phyloP scores from a whole-genome alignment of 1,140 invertebrate genomes.

The Frieseomelitta varia region DNA sequence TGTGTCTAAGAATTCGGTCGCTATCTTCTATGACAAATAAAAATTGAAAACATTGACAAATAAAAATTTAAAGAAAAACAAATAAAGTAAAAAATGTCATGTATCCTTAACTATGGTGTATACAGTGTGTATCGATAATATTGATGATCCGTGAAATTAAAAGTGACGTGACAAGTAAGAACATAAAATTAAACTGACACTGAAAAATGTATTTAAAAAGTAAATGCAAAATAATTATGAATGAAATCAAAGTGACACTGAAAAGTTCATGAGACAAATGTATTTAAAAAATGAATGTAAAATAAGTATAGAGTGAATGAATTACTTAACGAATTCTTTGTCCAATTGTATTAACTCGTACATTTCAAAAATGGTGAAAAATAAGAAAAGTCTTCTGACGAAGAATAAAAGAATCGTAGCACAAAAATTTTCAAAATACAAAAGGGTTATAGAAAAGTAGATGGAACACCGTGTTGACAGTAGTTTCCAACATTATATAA shows the following conservation, averaged over 20 bases:
- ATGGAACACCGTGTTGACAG: no score
- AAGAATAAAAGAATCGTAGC: no score
- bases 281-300: background rate
- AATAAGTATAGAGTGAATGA: background rate
- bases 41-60: background rate
- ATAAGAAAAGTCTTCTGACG: no score
- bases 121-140: no score
- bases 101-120: background rate
- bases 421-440: no score
- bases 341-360: background rate
- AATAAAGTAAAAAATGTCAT: background rate
- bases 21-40: background rate
- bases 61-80: background rate
- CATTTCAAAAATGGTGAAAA: no score
- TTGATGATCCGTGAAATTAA: background rate
- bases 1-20: background rate
- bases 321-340: background rate
- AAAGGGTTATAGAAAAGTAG: no score
- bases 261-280: no score
- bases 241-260: no score
- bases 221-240: background rate
- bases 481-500: no score
- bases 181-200: background rate
- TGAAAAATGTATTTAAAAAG: background rate
- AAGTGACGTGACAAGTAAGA: background rate